These are phyloP conservation scores for Drosophila quadrilineata DNA, from an alignment of 1,140 invertebrate genomes.

Conservation along the genomic window DNA sequence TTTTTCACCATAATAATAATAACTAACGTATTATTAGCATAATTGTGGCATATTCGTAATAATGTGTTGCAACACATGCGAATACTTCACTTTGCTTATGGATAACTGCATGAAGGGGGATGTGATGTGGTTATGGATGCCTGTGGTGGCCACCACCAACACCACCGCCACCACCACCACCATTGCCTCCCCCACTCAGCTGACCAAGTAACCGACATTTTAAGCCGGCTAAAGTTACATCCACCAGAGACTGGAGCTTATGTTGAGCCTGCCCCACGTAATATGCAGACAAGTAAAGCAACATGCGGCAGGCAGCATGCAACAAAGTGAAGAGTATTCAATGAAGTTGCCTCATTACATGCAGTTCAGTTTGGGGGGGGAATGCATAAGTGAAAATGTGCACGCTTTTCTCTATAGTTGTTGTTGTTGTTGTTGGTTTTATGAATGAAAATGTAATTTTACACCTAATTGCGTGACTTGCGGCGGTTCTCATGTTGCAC, in stretches of 20 bases:
- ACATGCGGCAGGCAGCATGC: neutral
- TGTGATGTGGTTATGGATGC: slow-evolving; percentile 11
- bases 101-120: slow-evolving; percentile 19
- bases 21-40: slow-evolving; percentile 5
- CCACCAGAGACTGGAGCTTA: slow-evolving; percentile 11
- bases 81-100: slow-evolving; percentile 32
- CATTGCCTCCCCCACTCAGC: slow-evolving; percentile 34
- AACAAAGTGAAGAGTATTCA: slow-evolving; percentile 7
- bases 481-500: slow-evolving; percentile 58
- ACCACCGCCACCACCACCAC: no score
- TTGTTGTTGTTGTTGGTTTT: slow-evolving; percentile 36
- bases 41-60: slow-evolving; percentile 1
- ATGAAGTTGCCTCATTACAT: slow-evolving; percentile 59
- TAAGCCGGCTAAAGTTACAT: slow-evolving; percentile 59
- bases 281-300: neutral
- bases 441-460: slow-evolving; percentile 73
- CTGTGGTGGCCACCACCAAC: slow-evolving; percentile 27
- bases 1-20: neutral
- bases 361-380: slow-evolving; percentile 46
- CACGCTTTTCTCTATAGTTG: slow-evolving; percentile 63
- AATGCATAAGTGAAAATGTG: slow-evolving; percentile 58
- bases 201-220: slow-evolving; percentile 75
- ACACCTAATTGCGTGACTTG: slow-evolving; percentile 73
- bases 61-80: slow-evolving; percentile 27
- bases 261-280: slow-evolving; percentile 19